Conservation (phyloP, 2,888 invertebrate genomes). For the Myathropa florea region DNA sequence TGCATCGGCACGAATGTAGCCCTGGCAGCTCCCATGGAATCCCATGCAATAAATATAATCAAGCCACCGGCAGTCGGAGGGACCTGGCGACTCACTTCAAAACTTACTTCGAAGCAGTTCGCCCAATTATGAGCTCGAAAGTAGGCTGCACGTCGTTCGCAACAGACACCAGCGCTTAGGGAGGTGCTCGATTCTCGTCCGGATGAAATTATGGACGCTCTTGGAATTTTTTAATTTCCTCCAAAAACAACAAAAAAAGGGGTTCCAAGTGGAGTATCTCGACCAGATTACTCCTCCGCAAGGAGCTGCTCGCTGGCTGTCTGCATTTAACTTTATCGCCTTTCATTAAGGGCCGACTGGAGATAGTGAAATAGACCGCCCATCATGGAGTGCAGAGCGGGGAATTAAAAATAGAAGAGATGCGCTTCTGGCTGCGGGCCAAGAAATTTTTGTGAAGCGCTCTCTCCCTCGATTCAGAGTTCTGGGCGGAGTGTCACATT, state of each 20-base stretch:
- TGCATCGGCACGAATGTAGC: not conserved
- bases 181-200: not conserved
- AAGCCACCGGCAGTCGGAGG: conserved; percentile 7
- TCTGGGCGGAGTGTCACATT: conserved; percentile 52
- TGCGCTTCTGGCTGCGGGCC: conserved; percentile 43
- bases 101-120: conserved; percentile 17
- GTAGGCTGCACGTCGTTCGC: conserved; percentile 53
- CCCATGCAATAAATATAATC: conserved; percentile 17
- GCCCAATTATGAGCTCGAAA: not conserved
- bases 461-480: conserved; percentile 18
- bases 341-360: conserved; percentile 58
- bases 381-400: not conserved
- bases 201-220: conserved; percentile 52
- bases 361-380: conserved; percentile 28
- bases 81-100: conserved; percentile 15
- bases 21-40: conserved; percentile 2
- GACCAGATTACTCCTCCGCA: conserved; percentile 60
- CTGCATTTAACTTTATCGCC: conserved; percentile 68
- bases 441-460: conserved; percentile 28
- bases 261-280: conserved; percentile 19
- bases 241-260: conserved; percentile 22
- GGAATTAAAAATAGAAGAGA: not conserved
- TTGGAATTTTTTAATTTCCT: conserved; percentile 64
- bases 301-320: conserved; percentile 46
- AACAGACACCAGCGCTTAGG: conserved; percentile 36